Evolutionary conservation across 92 coral and sea anemone genomes (phyloP).

Genomic region (Desmophyllum pertusum): DNA sequence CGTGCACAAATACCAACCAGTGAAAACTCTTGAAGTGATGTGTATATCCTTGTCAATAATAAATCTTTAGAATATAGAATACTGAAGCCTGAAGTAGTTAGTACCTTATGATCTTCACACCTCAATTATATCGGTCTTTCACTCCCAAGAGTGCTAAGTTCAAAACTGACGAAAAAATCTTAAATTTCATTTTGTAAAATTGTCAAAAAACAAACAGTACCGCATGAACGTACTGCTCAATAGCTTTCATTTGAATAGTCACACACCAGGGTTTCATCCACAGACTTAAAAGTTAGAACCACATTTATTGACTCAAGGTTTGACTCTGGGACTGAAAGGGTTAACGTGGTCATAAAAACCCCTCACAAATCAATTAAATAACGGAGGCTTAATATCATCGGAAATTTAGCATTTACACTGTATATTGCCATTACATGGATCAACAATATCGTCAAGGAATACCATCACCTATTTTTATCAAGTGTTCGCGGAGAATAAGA

Average conservation of each 20-base stretch:
- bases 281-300: too few relatives aligned
- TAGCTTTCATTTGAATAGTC: too few relatives aligned
- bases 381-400: background rate
- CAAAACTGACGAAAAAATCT: too few relatives aligned
- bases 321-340: too few relatives aligned
- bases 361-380: background rate
- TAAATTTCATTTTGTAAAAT: too few relatives aligned
- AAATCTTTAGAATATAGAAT: background rate
- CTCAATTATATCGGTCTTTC: background rate
- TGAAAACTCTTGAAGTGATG: background rate
- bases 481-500: background rate
- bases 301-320: too few relatives aligned
- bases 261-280: too few relatives aligned
- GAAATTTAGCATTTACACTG: background rate
- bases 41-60: too few relatives aligned
- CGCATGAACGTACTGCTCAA: too few relatives aligned
- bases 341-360: background rate
- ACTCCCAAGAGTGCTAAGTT: too few relatives aligned
- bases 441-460: background rate
- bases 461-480: background rate
- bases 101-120: background rate
- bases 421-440: background rate
- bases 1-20: background rate
- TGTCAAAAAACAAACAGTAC: too few relatives aligned
- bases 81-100: background rate